phyloP scores from a whole-genome alignment of 2,113 vertebrate genomes.

The Helogale parvula region DNA sequence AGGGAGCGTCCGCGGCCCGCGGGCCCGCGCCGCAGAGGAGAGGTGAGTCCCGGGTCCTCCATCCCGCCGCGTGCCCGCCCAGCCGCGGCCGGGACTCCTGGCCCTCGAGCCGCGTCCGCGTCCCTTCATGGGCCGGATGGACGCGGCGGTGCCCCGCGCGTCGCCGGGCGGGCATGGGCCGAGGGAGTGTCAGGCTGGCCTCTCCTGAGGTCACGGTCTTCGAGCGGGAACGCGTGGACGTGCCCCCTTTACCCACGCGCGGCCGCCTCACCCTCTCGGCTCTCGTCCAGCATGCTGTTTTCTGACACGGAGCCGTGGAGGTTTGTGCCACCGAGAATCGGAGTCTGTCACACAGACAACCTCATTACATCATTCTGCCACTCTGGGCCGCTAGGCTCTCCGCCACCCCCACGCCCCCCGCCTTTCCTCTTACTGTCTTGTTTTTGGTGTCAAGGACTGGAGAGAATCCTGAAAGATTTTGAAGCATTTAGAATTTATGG shows the following conservation, averaged over 20 bases:
- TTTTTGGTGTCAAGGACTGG: conserved; percentile 51
- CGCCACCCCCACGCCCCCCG: fast-evolving
- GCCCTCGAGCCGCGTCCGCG: neutral
- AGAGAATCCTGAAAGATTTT: conserved; percentile 76
- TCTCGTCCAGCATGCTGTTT: conserved; percentile 23
- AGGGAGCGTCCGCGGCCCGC: conserved; percentile 71
- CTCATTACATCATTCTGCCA: conserved; percentile 55
- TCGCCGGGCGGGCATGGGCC: neutral
- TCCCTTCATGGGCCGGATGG: neutral
- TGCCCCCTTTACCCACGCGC: neutral
- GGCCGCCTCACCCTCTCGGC: neutral
- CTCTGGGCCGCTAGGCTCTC: neutral
- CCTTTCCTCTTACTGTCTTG: neutral
- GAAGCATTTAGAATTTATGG: conserved; percentile 74
- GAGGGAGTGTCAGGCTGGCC: neutral
- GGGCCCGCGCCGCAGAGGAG: neutral
- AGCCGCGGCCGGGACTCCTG: neutral
- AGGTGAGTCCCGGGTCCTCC: conserved; percentile 36
- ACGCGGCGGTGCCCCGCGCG: neutral
- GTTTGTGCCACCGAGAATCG: conserved; percentile 45
- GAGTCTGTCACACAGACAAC: conserved; percentile 68
- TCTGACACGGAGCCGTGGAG: conserved; percentile 55
- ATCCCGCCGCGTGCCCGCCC: neutral
- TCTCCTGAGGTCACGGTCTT: neutral
- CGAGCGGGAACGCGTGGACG: neutral